Conservation (phyloP, 1,140 invertebrate genomes). For the Eriosoma lanigerum region DNA sequence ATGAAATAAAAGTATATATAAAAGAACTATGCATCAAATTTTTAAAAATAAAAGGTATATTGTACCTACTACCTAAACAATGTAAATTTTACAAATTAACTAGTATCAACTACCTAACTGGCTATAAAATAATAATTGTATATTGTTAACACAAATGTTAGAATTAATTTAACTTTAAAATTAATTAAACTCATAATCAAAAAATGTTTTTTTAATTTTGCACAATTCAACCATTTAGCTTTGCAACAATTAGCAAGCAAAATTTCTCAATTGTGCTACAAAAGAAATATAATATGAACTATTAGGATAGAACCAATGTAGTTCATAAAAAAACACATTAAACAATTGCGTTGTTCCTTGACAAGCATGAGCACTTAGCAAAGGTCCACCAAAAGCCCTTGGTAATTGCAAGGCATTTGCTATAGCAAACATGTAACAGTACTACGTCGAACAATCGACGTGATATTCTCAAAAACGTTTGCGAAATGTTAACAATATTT, state of each 20-base stretch:
- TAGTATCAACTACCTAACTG: not conserved
- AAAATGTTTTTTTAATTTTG: not conserved
- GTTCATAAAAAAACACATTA: too few relatives aligned
- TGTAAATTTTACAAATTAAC: too few relatives aligned
- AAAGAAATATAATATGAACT: too few relatives aligned
- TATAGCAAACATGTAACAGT: conserved; percentile 6
- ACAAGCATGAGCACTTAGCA: conserved; percentile 23
- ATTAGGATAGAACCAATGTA: too few relatives aligned
- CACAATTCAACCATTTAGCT: conserved; percentile 37
- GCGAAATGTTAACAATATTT: too few relatives aligned
- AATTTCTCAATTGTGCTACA: conserved; percentile 39
- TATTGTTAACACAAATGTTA: conserved; percentile 3
- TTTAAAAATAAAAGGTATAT: not conserved
- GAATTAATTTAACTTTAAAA: conserved; percentile 12
- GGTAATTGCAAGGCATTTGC: conserved; percentile 45
- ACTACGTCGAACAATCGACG: conserved; percentile 21
- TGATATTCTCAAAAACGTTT: conserved; percentile 32
- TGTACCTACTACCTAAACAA: not conserved
- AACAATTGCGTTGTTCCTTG: conserved; percentile 8
- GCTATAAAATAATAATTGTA: not conserved
- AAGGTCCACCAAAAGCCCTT: conserved; percentile 24
- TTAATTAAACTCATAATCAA: not conserved
- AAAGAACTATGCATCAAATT: not conserved
- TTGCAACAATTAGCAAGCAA: not conserved
- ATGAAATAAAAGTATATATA: not conserved